Base-by-base conservation (phyloP, 2,888 invertebrate species). In the Nemotelus pantherinus region DNA sequence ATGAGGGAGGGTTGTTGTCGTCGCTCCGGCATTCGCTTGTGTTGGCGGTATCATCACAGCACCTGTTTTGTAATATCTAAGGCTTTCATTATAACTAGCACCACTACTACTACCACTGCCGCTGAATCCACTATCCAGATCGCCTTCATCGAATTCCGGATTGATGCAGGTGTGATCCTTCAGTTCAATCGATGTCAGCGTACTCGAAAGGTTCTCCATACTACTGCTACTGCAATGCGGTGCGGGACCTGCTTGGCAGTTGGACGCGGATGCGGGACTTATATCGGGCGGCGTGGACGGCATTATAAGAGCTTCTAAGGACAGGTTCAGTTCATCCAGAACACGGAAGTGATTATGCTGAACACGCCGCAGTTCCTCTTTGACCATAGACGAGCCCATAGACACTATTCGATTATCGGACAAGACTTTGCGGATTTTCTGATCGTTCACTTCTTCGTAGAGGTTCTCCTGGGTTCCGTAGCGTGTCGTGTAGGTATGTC, bases 251-350 rank as follows among this genome's bases (percentile, higher is more conserved):
- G 90, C 81, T 70, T 70, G 53, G 25, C 48, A 50, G 44, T 70
- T 55, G 41, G 70, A 70, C 67, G 50, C 25, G 7, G 68, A 50
- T 89, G 91, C 81, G 80, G 86, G 87, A 80, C 85, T 86, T 3
- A 84, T 82, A 60, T 87, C 87, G 2, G 86, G 87, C 78, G 86
- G 87, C 6, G 87, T 87, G n/a, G 92, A 91, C 45, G 95, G 95
- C 95, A 95, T 96, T 81, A 96, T 89, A 92, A 96, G 93, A 41
- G 95, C 95, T 88, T 96, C 96, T 79, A 94, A 92, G 81, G 95
- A 94, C 80, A 96, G 90, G 89, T 96, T 95, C 80, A 96, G 88
- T 86, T 96, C 95, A 78, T 94, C 95, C 81, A 96, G 90, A 82
- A 95, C 94, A 83, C 94, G 89, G 82, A 93, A 92, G 86, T 96